Percentiles rank a stretch among this genome's conserved stretches.
Conservation (phyloP, 1,140 invertebrate genomes). For the Drosophila bocqueti region DNA sequence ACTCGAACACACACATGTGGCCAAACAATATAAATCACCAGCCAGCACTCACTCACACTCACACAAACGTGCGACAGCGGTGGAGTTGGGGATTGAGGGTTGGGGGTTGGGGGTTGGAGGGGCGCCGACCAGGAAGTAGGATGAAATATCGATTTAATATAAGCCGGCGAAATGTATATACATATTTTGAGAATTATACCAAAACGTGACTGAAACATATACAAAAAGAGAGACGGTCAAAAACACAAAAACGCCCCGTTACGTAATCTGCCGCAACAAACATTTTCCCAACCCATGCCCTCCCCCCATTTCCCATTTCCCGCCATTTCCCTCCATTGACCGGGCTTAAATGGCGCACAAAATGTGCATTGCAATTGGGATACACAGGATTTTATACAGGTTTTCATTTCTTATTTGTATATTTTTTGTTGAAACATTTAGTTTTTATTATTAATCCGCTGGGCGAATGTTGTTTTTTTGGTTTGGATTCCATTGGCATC, state of each 20-base stretch:
- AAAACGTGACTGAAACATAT: constrained; percentile 52
- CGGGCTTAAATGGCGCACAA: constrained; percentile 23
- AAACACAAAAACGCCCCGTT: constrained; percentile 37
- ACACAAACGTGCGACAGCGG: constrained; percentile 43
- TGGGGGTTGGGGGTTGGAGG: constrained; percentile 3
- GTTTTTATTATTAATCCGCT: constrained; percentile 34
- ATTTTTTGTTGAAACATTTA: constrained; percentile 20
- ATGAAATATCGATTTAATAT: constrained; percentile 53
- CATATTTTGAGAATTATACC: constrained; percentile 51
- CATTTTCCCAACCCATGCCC: not conserved
- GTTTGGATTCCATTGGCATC: not conserved
- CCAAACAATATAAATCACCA: constrained; percentile 60
- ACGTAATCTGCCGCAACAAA: constrained; percentile 41
- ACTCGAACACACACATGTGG: constrained; percentile 45
- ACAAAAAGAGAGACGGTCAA: constrained; percentile 35
- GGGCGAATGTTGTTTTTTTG: constrained; percentile 8
- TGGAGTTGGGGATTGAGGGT: not conserved
- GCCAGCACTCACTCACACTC: constrained; percentile 45
- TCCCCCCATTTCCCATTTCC: not conserved
- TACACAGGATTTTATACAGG: constrained; percentile 17
- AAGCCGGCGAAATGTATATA: constrained; percentile 46
- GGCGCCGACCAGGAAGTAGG: constrained; percentile 37
- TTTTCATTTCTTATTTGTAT: constrained; percentile 14
- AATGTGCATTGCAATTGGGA: constrained; percentile 30
- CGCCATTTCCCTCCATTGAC: constrained; percentile 24